Conservation (phyloP, 2,797 vertebrate genomes). For the Lophura swinhoii region DNA sequence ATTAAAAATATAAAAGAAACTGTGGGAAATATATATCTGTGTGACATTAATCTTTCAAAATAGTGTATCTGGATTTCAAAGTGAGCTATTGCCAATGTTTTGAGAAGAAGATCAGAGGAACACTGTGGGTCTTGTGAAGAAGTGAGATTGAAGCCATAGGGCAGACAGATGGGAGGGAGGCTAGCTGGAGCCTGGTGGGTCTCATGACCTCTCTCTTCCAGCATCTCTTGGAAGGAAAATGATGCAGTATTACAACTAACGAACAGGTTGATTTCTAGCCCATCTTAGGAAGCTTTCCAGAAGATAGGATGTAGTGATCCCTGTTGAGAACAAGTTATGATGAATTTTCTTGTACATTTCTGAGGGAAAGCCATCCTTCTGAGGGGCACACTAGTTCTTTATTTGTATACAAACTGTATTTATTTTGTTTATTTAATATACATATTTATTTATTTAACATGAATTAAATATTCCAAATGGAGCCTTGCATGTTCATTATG, state of each 20-base stretch:
- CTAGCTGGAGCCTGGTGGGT: background rate
- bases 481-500: background rate
- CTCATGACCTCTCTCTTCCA: background rate
- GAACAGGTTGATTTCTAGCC: background rate
- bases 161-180: background rate
- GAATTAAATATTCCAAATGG: background rate
- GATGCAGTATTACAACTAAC: background rate
- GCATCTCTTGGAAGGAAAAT: background rate
- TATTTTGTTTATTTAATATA: background rate
- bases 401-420: background rate
- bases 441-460: background rate
- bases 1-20: background rate
- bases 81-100: background rate
- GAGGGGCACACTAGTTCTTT: background rate
- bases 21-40: background rate
- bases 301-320: background rate
- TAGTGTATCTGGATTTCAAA: background rate
- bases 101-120: rapidly evolving
- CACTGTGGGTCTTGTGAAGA: background rate
- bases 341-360: background rate
- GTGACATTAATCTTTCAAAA: background rate
- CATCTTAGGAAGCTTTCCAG: background rate
- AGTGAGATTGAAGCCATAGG: background rate
- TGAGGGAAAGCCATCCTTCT: background rate
- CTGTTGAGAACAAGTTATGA: background rate